A percentile compares a stretch with the other conserved stretches of the same genome.
Evolutionary conservation across 2,113 vertebrate species (phyloP).

Genomic region (Macaca nemestrina): DNA sequence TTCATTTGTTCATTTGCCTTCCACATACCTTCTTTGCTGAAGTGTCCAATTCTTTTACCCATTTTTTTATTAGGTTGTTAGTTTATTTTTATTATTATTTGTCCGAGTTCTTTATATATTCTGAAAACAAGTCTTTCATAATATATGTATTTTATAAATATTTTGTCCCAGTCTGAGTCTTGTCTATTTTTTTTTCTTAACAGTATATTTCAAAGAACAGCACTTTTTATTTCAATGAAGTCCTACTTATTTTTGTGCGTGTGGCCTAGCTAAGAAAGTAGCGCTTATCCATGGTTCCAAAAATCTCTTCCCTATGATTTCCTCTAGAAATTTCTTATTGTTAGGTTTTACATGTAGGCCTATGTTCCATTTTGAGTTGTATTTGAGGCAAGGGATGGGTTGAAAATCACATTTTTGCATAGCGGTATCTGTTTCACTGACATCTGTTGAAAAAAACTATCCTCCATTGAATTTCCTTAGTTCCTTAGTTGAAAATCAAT

Average conservation of each 20-base stretch:
- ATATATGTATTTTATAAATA: neutral
- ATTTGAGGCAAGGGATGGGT: neutral
- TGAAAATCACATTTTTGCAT: neutral
- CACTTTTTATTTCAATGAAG: slow-evolving; percentile 16
- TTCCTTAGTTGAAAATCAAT: neutral
- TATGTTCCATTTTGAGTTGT: neutral
- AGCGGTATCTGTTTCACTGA: neutral
- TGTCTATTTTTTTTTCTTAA: slow-evolving; percentile 6
- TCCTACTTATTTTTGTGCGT: neutral
- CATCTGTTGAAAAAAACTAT: neutral
- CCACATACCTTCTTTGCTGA: neutral
- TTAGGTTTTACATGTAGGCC: neutral
- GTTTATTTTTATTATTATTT: neutral
- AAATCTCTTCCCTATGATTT: neutral
- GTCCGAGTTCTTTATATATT: neutral
- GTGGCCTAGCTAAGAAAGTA: slow-evolving; percentile 7
- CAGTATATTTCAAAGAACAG: neutral
- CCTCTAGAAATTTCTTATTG: neutral
- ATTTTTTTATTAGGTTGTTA: neutral
- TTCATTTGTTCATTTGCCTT: neutral
- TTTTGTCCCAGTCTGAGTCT: neutral
- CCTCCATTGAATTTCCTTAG: neutral
- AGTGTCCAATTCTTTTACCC: neutral
- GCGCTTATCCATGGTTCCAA: neutral
- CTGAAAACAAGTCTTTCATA: neutral